Base-by-base conservation (phyloP, 2,797 vertebrate genomes). In the Harpagifer antarcticus region DNA sequence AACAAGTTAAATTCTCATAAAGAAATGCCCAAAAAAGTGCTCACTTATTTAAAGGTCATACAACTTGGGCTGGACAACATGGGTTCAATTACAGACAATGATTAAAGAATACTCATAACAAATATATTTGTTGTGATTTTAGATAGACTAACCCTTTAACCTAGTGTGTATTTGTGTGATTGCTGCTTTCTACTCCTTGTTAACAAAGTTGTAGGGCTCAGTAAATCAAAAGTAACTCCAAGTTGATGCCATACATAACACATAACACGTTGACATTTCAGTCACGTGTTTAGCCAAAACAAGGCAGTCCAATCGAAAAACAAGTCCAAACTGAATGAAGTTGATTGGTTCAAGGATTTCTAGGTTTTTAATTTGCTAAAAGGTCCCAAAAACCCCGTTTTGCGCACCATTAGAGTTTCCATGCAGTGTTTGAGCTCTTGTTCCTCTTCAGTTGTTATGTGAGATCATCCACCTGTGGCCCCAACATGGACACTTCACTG, bases 381-480 rank as follows among this genome's bases (percentile, higher is more conserved):
- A 23, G 49, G 19, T 15, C 52, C 14, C 19, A n/a, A 0, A 1
- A 11, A 15, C 8, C 3, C 17, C 17, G 15, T 19, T 16, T 59
- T 17, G 40, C 40, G 13, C 9, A 45, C 15, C 44, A 19, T 13
- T n/a, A 33, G 3, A 61, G 44, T 8, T 33, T 9, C 48, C 53
- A 60, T 63, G 37, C 16, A 47, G 52, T n/a, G 27, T 50, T 37
- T 23, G 48, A 40, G 53, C 17, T 66, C 50, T 69, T 53, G 31
- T 55, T 62, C 68, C 50, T 33, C 27, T 54, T 52, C 49, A 68
- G 3, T 7, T 50, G 17, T 31, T 71, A 23, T 31, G 59, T 70
- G 57, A 67, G 53, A 61, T 71, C 27, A 8, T 62, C 59, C 27
- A 76, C 56, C 69, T 49, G 50, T 79, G 55, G 59, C 66, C 72